Evolutionary conservation across 2,888 invertebrate genomes (phyloP).

Genomic region (Dermolepida albohirtum): DNA sequence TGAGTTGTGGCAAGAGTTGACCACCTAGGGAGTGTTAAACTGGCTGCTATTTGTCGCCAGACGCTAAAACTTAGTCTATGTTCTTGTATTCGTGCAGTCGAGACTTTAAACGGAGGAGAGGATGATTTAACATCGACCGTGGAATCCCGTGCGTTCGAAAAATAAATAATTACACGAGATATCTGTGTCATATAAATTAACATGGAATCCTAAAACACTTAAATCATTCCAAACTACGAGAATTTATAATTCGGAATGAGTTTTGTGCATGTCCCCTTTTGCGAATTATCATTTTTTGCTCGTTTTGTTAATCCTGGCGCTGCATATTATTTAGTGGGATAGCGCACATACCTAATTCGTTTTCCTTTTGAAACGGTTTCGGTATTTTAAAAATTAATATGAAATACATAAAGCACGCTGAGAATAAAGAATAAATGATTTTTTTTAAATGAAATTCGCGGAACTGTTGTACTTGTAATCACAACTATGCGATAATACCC

Average conservation of each 20-base stretch:
- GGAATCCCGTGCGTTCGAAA: slow-evolving; percentile 24
- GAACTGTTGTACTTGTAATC: too few relatives aligned
- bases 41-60: slow-evolving; percentile 55
- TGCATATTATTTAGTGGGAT: too few relatives aligned
- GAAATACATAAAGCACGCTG: too few relatives aligned
- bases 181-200: slow-evolving; percentile 36
- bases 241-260: slow-evolving; percentile 27
- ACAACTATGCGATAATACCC: too few relatives aligned
- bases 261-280: slow-evolving; percentile 19
- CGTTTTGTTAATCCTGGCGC: neutral
- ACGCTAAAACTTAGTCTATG: slow-evolving; percentile 50
- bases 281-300: neutral
- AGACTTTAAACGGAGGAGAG: slow-evolving; percentile 22
- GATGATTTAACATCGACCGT: slow-evolving; percentile 31
- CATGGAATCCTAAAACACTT: slow-evolving; percentile 27
- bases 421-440: too few relatives aligned
- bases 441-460: too few relatives aligned
- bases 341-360: too few relatives aligned
- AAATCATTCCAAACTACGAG: slow-evolving; percentile 12
- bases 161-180: slow-evolving; percentile 36
- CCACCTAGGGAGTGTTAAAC: slow-evolving; percentile 56
- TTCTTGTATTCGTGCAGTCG: slow-evolving; percentile 38
- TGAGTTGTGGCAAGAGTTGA: slow-evolving; percentile 53
- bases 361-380: too few relatives aligned
- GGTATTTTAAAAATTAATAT: too few relatives aligned